These are phyloP conservation scores for Gallinago paraguaiae DNA, from an alignment of 2,113 vertebrate genomes.

Conservation along the genomic window DNA sequence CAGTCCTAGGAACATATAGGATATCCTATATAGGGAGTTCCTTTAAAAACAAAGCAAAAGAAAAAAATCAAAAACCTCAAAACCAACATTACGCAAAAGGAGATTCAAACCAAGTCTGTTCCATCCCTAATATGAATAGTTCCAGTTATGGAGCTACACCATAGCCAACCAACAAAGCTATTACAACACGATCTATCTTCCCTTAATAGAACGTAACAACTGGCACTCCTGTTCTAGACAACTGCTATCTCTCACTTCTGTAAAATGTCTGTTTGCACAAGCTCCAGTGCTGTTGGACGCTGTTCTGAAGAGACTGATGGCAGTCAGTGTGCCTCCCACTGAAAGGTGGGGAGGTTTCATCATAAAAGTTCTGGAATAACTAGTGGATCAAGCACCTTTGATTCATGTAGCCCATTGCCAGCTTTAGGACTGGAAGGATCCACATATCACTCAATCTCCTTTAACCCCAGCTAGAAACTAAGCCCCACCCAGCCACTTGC, in stretches of 20 bases:
- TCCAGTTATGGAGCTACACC: background rate
- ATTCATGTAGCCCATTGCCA: background rate
- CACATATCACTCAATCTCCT: background rate
- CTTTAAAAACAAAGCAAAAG: background rate
- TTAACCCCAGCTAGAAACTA: background rate
- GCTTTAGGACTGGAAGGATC: background rate
- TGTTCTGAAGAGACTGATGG: background rate
- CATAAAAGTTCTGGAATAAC: background rate
- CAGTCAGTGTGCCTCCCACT: background rate
- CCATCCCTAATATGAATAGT: accelerated
- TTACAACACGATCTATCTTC: background rate
- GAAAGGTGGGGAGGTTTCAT: background rate
- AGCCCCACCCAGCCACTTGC: background rate
- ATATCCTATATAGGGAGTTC: background rate
- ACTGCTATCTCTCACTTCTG: background rate
- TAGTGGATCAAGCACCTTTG: background rate
- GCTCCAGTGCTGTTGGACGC: background rate
- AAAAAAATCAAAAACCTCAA: background rate
- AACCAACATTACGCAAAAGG: background rate
- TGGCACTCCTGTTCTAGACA: background rate
- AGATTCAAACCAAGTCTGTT: background rate
- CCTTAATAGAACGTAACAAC: background rate
- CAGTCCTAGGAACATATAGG: background rate
- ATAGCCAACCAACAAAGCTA: background rate
- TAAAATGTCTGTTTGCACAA: background rate